Base-by-base conservation (phyloP, 1,140 invertebrate genomes). In the Danaus plexippus region DNA sequence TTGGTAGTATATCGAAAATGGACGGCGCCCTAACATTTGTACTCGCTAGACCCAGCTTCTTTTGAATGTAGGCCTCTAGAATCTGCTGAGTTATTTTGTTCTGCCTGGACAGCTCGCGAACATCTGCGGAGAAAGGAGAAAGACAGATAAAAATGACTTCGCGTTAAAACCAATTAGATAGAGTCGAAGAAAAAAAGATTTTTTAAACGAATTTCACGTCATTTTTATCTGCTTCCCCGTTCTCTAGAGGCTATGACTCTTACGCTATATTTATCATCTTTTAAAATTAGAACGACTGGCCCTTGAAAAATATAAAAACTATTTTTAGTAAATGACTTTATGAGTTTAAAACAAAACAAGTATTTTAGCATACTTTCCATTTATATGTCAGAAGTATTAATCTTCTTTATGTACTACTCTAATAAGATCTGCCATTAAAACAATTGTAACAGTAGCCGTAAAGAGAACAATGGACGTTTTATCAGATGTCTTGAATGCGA, bases 81-180 rank as follows among this genome's bases (percentile, higher is more conserved):
- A 93, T 92, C 83, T 92, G 90, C 74, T 91, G 88, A 12, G 92
- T 93, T 74, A 92, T 92, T 77, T 89, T 88, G 85, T 93, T 93
- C 88, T 93, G 91, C 47, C 91, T 80, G 65, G 89, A 89, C 73
- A 92, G 73, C 79, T 92, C 92, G 60, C 87, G 82, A 42, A 87
- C 64, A 76, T 89, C 91, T 88, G 85, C 47, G 74, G 67, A 80
- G 76, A 81, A 81, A 78, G 70, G 84, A 83, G 83, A 87, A 77
- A 46, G 55, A 60, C 73, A 81, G 84, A 87, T 87, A 87, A 87
- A 87, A 87, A 87, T 85, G 84, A 87, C 84, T 75, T 74, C 67
- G 71, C 69, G 68, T 2, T 45, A 67, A 46, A 61, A 66, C 56
- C 63, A 58, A 69, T 63, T 44, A 32, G 50, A 41, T 49, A 46